Conservation (phyloP, 2,888 invertebrate species). For the Eupithecia insigniata region DNA sequence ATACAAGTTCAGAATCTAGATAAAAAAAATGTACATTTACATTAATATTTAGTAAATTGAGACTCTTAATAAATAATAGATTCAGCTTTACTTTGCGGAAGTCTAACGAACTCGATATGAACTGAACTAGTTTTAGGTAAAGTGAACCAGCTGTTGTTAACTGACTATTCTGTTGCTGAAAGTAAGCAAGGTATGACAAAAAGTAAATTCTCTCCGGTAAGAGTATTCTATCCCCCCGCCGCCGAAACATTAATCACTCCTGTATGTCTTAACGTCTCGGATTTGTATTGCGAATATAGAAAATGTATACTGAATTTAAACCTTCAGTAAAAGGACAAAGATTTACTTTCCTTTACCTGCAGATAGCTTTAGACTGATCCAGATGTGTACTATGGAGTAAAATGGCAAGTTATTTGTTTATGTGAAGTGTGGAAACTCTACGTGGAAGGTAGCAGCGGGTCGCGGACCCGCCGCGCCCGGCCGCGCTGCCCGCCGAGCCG, state of each 20-base stretch:
- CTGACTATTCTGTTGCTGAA: not conserved
- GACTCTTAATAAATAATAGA: not conserved
- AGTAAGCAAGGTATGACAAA: not conserved
- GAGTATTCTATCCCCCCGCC: not conserved
- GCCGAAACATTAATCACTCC: not conserved
- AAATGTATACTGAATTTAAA: not conserved
- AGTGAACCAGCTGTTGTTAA: not conserved
- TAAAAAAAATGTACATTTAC: no score
- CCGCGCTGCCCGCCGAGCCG: constrained; percentile 3
- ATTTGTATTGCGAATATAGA: not conserved
- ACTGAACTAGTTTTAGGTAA: no score
- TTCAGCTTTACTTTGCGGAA: no score
- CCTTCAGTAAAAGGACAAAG: not conserved
- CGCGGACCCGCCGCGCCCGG: no score
- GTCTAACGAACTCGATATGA: no score
- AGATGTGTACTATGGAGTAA: not conserved
- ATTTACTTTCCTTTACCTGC: not conserved
- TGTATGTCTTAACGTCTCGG: not conserved
- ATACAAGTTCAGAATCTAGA: not conserved
- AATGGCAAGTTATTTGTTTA: not conserved
- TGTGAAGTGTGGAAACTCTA: not conserved
- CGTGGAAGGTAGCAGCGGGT: no score
- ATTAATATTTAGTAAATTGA: not conserved
- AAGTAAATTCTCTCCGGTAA: not conserved
- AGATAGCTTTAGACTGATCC: not conserved